Evolutionary conservation across 2,797 vertebrate genomes (phyloP).

Genomic region (Apodemus agrarius): DNA sequence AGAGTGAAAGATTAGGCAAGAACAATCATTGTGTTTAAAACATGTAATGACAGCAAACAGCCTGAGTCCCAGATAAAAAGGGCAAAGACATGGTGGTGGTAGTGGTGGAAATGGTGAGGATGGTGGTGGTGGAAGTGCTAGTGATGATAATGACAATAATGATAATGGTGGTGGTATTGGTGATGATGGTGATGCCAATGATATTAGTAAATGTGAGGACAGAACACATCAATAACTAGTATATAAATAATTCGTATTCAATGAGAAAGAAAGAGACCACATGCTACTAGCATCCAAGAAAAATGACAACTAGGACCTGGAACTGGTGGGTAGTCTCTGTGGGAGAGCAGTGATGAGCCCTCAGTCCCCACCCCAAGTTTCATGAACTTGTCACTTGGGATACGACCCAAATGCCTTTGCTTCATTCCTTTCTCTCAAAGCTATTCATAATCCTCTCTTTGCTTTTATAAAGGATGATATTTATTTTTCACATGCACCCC

Average conservation of each 20-base stretch:
- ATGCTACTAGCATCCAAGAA: slow-evolving; percentile 12
- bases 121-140: rapidly evolving
- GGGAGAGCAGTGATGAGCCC: neutral
- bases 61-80: neutral
- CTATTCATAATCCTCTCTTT: neutral
- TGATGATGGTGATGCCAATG: neutral
- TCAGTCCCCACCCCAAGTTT: neutral
- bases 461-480: neutral
- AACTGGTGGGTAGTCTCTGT: neutral
- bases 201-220: neutral
- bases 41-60: neutral
- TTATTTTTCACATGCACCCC: neutral
- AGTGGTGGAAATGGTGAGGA: rapidly evolving
- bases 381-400: neutral
- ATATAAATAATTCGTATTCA: neutral
- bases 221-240: neutral
- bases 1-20: neutral
- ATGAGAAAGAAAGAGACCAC: neutral
- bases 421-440: slow-evolving; percentile 28
- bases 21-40: slow-evolving; percentile 26
- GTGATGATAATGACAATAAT: neutral
- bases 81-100: neutral
- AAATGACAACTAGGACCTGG: neutral
- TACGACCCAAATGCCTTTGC: neutral
- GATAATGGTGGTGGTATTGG: neutral